phyloP scores from a whole-genome alignment of 2,113 vertebrate species.

The Pedionomus torquatus region DNA sequence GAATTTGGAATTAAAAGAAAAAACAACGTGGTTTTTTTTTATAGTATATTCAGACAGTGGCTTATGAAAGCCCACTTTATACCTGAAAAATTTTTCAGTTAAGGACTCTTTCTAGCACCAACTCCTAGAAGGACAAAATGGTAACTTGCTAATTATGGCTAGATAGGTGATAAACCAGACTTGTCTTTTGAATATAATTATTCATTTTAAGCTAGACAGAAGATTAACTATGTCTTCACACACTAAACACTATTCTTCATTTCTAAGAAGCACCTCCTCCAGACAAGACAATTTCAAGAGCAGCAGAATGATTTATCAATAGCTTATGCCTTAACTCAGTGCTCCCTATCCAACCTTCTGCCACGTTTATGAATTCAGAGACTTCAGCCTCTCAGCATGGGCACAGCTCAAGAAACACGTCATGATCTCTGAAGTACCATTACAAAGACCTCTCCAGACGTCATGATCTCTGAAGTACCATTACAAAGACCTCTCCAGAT shows the following conservation, averaged over 20 bases:
- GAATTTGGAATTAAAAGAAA: not conserved
- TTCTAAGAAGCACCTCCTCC: not conserved
- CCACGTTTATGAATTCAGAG: not conserved
- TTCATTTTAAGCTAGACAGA: not conserved
- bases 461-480: not conserved
- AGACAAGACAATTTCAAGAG: not conserved
- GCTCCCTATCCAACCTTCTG: not conserved
- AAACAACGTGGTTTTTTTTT: no score
- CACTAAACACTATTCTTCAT: not conserved
- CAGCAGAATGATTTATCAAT: not conserved
- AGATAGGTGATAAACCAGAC: not conserved
- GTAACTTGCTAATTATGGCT: not conserved
- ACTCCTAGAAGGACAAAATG: not conserved
- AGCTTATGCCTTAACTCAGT: not conserved
- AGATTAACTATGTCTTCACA: not conserved
- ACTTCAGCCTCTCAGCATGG: not conserved
- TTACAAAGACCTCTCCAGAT: not conserved
- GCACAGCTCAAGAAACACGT: not conserved
- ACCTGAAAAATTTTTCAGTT: not conserved
- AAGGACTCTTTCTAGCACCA: not conserved
- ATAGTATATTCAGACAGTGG: not conserved
- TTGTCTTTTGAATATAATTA: not conserved
- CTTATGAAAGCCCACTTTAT: not conserved
- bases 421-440: not conserved
- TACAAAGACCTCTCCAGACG: not conserved